A percentile compares a stretch with the other conserved stretches of the same genome.
Conservation (phyloP, 2,888 invertebrate species). For the Cerastis rubricosa region DNA sequence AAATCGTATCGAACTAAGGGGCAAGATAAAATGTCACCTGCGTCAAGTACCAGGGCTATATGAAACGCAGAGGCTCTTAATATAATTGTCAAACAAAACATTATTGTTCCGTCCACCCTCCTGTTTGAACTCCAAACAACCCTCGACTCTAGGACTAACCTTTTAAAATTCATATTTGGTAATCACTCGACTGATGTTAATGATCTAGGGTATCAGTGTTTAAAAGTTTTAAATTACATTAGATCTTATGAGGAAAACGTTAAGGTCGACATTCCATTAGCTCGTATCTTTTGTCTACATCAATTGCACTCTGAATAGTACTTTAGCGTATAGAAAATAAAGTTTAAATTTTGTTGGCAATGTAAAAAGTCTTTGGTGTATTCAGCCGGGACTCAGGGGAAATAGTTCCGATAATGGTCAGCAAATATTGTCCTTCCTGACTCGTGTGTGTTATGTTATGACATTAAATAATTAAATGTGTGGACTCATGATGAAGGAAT, state of each 20-base stretch:
- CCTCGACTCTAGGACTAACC: constrained; percentile 12
- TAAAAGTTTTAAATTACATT: constrained; percentile 25
- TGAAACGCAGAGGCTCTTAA: constrained; percentile 60
- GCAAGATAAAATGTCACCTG: constrained; percentile 38
- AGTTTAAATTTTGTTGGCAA: constrained; percentile 1
- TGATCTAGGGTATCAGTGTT: constrained; percentile 34
- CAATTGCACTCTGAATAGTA: not conserved
- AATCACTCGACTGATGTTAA: constrained; percentile 37
- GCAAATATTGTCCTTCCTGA: constrained; percentile 60
- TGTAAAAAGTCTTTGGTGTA: constrained; percentile 5
- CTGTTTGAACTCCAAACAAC: constrained; percentile 28
- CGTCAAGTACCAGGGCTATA: constrained; percentile 49
- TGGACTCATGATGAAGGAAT: constrained; percentile 23
- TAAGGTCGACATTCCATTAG: constrained; percentile 44
- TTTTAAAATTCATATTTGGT: constrained; percentile 48
- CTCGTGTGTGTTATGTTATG: constrained; percentile 48
- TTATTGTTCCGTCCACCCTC: constrained; percentile 49
- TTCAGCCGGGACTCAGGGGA: constrained; percentile 39
- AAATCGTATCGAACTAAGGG: constrained; percentile 28
- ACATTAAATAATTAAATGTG: constrained; percentile 43
- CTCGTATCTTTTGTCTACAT: constrained; percentile 1
- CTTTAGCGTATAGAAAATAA: not conserved
- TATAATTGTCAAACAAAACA: constrained; percentile 70
- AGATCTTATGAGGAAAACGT: constrained; percentile 33
- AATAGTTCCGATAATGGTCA: constrained; percentile 62